Evolutionary conservation across 2,888 invertebrate species (phyloP), one percentile per base, ranked within the genome.

Genomic region (Tinea semifulvella): DNA sequence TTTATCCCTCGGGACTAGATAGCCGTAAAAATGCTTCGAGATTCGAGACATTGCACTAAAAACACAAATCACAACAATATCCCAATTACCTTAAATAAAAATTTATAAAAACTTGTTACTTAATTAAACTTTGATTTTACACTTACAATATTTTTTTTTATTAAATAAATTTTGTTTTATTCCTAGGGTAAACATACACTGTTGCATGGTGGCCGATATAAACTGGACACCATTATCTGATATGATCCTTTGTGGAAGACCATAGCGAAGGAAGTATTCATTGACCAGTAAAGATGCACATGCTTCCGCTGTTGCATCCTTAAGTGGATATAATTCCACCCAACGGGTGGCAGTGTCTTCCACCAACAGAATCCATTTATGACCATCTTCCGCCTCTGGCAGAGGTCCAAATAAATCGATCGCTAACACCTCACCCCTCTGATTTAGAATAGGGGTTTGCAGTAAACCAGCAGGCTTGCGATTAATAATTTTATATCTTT

Each of bases 211-310:
- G 0, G 49, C 52, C 1, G 56, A 51, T 1, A 60, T 49, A 40
- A 60, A 58, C 39, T 61, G 60, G 0, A 51, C 46, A 0, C 59
- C 61, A 16, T 63, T 63, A 40, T 61, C 57, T 3, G 51, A 53
- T 10, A 57, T 48, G 0, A 60, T 44, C 10, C 55, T 36, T 8
- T 59, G 25, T 1, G 56, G 56, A 3, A 53, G 26, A 4, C 58
- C 60, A 46, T 54, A 60, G 10, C 58, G 49, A 3, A 60, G 28
- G 25, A 63, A 52, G 3, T 58, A 45, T 47, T 61, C 58, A 14
- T 57, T 46, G 0, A 62, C 28, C 0, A 63, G 45, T 0, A 39
- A 49, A 2, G 46, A 36, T 0, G 54, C 54, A 26, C 57, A 60
- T 0, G 35, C 5, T 28, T 51, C 48, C 2, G 54, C 52, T 4